These are phyloP conservation scores for Halocynthia roretzi DNA, from an alignment of 23 tunicate species.

Conservation along the genomic window DNA sequence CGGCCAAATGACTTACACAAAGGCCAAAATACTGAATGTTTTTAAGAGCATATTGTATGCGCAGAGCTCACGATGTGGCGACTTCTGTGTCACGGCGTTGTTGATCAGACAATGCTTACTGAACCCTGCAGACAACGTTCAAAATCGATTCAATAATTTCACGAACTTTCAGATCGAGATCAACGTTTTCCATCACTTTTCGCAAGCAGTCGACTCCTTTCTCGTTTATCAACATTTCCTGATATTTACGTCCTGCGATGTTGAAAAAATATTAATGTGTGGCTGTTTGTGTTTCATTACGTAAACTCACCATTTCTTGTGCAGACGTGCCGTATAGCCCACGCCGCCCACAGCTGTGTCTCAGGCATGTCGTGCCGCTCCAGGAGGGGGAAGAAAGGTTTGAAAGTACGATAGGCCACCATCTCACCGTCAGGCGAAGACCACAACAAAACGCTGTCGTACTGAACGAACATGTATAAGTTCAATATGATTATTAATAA, in stretches of 20 bases:
- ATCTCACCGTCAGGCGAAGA: constrained; percentile 16
- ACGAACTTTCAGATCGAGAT: constrained; percentile 4
- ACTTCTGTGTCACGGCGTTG: no score
- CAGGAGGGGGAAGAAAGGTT: constrained; percentile 21
- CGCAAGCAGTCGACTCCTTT: constrained; percentile 6
- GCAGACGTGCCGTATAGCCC: constrained; percentile 33
- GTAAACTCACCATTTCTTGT: constrained; percentile 2
- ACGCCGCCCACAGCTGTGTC: constrained; percentile 27
- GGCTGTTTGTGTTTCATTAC: background rate
- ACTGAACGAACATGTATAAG: constrained; percentile 1
- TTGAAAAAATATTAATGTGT: background rate
- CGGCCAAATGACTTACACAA: no score
- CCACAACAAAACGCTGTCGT: constrained; percentile 10
- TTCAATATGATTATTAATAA: background rate
- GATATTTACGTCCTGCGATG: constrained; percentile 22
- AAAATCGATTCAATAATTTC: background rate
- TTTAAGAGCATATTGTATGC: no score
- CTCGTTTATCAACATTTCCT: constrained; percentile 18
- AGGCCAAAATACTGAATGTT: no score
- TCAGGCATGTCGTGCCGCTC: constrained; percentile 23
- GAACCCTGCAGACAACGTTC: background rate
- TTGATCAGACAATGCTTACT: no score
- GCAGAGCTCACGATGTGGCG: no score
- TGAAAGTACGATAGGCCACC: constrained; percentile 28
- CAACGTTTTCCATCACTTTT: background rate